phyloP scores from a whole-genome alignment of 2,888 invertebrate genomes.

The Salticus scenicus region DNA sequence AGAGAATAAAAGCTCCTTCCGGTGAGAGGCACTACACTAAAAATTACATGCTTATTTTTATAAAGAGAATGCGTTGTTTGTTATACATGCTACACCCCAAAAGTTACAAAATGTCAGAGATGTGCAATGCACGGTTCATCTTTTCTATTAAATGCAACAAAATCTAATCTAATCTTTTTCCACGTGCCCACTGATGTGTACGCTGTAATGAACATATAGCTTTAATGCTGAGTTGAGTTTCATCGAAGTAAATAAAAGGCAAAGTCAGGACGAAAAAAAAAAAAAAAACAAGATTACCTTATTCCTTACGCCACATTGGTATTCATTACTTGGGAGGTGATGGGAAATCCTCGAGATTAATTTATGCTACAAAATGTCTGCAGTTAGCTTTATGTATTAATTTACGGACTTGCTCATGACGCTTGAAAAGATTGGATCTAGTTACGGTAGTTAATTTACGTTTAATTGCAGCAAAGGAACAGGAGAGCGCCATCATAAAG shows the following conservation, averaged over 20 bases:
- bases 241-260: not conserved
- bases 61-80: no score
- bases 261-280: not conserved
- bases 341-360: not conserved
- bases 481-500: no score
- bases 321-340: not conserved
- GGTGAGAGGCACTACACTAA: no score
- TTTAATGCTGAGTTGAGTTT: not conserved
- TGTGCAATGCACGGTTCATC: not conserved
- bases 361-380: not conserved
- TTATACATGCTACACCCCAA: no score
- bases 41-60: no score
- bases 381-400: not conserved
- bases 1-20: no score
- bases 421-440: not conserved
- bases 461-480: not conserved
- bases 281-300: not conserved
- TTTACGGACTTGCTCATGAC: not conserved
- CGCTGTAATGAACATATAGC: not conserved
- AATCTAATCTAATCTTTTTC: not conserved
- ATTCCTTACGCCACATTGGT: not conserved
- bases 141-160: not conserved
- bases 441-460: not conserved
- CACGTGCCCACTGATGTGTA: not conserved
- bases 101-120: not conserved